Conservation (phyloP, 2,888 invertebrate species). For the Chymomyza procnemis region DNA sequence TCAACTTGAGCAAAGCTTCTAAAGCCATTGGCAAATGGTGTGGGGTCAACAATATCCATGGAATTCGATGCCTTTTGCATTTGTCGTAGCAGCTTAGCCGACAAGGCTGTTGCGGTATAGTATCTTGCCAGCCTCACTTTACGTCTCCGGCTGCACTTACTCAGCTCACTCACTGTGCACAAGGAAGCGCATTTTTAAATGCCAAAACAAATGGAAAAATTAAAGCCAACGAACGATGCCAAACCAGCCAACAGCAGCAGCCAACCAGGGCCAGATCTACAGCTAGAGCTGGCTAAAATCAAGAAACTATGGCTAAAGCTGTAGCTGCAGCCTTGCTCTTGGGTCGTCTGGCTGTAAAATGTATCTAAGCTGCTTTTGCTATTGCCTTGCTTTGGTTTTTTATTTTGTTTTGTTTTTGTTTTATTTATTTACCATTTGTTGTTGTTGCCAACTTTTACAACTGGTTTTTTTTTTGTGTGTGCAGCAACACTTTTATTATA, state of each 20-base stretch:
- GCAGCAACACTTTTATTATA: constrained; percentile 71
- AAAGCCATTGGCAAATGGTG: constrained; percentile 42
- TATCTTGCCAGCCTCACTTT: not conserved
- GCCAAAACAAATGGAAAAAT: constrained; percentile 73
- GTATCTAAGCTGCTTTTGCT: constrained; percentile 67
- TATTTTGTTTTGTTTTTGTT: constrained; percentile 24
- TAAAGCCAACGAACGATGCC: constrained; percentile 67
- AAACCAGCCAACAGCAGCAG: constrained; percentile 16
- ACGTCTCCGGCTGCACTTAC: constrained; percentile 16
- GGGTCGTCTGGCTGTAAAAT: constrained; percentile 62
- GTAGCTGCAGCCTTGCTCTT: constrained; percentile 24
- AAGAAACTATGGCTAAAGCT: constrained; percentile 4
- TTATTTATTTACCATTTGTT: constrained; percentile 41
- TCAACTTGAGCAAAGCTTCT: not conserved
- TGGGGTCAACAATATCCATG: constrained; percentile 72
- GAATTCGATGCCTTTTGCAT: constrained; percentile 69
- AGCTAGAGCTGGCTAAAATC: not conserved
- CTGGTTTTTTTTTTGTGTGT: constrained; percentile 55
- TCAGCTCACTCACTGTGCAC: constrained; percentile 42
- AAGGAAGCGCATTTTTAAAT: constrained; percentile 73
- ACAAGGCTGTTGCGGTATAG: constrained; percentile 4
- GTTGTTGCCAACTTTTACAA: constrained; percentile 63
- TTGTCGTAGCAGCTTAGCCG: constrained; percentile 49
- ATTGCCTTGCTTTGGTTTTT: not conserved
- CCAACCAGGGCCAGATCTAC: not conserved